A percentile compares a stretch with the other conserved stretches of the same genome.
Evolutionary conservation across 2,113 vertebrate species (phyloP).

Genomic region (Plectropomus leopardus): DNA sequence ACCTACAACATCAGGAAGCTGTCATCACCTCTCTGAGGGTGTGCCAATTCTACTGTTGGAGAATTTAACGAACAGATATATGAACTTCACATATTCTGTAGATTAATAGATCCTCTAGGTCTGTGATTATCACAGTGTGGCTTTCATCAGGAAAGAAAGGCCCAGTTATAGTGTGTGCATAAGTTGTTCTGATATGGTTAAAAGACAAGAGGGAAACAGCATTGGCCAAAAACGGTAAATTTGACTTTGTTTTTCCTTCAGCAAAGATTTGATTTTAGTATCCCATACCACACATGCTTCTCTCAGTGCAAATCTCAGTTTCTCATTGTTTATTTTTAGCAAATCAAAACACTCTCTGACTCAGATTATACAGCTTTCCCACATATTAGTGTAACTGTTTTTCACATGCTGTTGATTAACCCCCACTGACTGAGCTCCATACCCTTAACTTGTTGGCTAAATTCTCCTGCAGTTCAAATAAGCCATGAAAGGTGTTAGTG

Average conservation of each 20-base stretch:
- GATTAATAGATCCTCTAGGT: neutral
- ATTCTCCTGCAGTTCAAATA: neutral
- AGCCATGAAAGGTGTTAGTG: neutral
- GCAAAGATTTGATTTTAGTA: slow-evolving; percentile 32
- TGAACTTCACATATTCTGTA: neutral
- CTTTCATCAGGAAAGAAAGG: slow-evolving; percentile 7
- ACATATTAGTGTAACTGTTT: slow-evolving; percentile 52
- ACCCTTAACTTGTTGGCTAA: neutral
- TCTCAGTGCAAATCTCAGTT: slow-evolving; percentile 53
- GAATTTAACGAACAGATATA: neutral
- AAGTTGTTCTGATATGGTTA: slow-evolving; percentile 35
- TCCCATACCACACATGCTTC: slow-evolving; percentile 52
- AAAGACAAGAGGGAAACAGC: neutral
- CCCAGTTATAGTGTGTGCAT: neutral
- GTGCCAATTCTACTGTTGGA: slow-evolving; percentile 21
- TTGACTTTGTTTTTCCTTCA: slow-evolving; percentile 16
- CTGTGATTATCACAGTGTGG: slow-evolving; percentile 9
- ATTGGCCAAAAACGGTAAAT: slow-evolving; percentile 39
- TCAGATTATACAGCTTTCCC: slow-evolving; percentile 58
- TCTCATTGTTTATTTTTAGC: slow-evolving; percentile 69
- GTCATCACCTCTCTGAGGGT: slow-evolving; percentile 12
- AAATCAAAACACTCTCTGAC: slow-evolving; percentile 64
- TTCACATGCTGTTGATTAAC: slow-evolving; percentile 58
- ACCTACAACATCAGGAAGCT: slow-evolving; percentile 32
- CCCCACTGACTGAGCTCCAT: slow-evolving; percentile 11